Evolutionary conservation across 2,113 vertebrate genomes (phyloP), one percentile per base, ranked within the genome.

Genomic region (Rhineura floridana): DNA sequence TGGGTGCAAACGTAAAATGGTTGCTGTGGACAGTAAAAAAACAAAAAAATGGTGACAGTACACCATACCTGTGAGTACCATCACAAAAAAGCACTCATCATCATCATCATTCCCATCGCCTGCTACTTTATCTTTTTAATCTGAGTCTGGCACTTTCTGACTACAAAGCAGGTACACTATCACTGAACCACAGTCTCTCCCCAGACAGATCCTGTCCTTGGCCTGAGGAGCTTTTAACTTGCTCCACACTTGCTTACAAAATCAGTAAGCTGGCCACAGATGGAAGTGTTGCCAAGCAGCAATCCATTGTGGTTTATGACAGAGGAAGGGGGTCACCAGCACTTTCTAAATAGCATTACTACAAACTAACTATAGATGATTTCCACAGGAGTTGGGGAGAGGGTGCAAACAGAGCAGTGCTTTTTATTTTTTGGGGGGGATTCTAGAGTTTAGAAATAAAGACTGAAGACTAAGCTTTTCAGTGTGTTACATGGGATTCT

Each of bases 401-500:
- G 50, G 70, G 0, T 11, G 52, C 1, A 10, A 1, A 33, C 2
- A 46, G 63, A 65, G 83, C n/a, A 76, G 48, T 88, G 23, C 4
- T 1, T 80, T 42, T 21, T 70, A 10, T 3, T n/a, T 39, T n/a
- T 23, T 28, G 10, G 55, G 55, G 21, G 21, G 15, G 21, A 21
- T 85, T 5, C 4, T 63, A 50, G 36, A 15, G 77, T 19, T 69
- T 73, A 55, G 3, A 83, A 36, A 25, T 9, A 39, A n/a, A n/a
- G n/a, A 19, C 63, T 81, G 17, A 30, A 76, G 11, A 5, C 88
- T 90, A 48, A 36, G 83, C 3, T 81, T 73, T 52, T 75, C 42
- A 82, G 33, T 91, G 82, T 88, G 0, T 17, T 12, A 90, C 33
- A 30, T 77, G 63, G 78, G 75, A 85, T 84, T 91, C 48, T 81